Conservation (phyloP, 2,888 invertebrate genomes). For the Plagodis pulveraria region DNA sequence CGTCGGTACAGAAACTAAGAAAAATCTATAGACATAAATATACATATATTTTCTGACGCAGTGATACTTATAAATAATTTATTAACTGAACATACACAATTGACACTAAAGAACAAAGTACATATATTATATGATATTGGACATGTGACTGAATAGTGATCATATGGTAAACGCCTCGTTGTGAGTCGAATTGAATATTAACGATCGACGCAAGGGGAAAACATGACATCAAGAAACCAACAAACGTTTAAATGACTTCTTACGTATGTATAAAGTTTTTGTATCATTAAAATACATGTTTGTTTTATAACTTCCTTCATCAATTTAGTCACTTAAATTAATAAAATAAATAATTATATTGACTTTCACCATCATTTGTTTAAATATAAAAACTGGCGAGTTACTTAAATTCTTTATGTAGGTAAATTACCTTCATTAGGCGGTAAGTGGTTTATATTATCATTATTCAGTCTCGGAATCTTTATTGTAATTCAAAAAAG, state of each 20-base stretch:
- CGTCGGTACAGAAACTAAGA: no score
- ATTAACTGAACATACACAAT: constrained; percentile 47
- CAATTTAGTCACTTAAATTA: constrained; percentile 10
- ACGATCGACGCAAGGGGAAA: constrained; percentile 57
- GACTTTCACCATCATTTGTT: neutral
- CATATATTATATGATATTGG: constrained; percentile 52
- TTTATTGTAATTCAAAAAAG: constrained; percentile 7
- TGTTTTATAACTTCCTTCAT: constrained; percentile 32
- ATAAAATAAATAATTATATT: neutral
- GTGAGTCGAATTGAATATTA: constrained; percentile 67
- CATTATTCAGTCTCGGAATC: constrained; percentile 8
- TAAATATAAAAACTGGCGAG: no score
- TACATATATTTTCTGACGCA: no score
- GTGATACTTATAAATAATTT: no score
- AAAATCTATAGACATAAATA: no score
- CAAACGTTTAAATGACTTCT: constrained; percentile 26
- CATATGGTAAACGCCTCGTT: constrained; percentile 66
- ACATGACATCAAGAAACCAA: constrained; percentile 38
- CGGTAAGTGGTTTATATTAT: neutral
- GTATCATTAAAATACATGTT: constrained; percentile 5
- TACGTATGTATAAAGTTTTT: constrained; percentile 38
- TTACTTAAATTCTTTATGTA: no score
- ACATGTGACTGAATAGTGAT: constrained; percentile 70
- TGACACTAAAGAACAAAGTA: constrained; percentile 60
- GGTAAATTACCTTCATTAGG: no score